Conservation (phyloP, 2,888 invertebrate genomes). For the Luperina testacea region DNA sequence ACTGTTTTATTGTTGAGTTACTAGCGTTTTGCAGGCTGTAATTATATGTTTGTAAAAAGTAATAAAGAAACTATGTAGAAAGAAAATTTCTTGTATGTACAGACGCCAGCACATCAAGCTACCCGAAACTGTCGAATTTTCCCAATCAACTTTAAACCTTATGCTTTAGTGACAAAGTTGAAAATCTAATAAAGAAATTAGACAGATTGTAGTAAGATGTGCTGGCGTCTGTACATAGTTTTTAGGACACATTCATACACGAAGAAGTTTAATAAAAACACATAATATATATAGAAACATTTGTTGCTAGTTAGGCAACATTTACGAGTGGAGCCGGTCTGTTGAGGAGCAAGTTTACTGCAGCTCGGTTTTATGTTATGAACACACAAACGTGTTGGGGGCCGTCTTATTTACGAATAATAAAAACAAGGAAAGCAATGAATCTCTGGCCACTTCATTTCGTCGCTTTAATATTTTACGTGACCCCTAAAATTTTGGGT, state of each 20-base stretch:
- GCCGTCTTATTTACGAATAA: slow-evolving; percentile 89
- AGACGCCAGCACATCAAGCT: too few relatives aligned
- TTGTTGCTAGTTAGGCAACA: slow-evolving; percentile 79
- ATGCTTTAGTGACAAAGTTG: too few relatives aligned
- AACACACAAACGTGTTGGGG: slow-evolving; percentile 84
- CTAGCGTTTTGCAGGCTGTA: too few relatives aligned
- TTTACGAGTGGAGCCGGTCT: slow-evolving; percentile 79
- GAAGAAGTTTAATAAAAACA: slow-evolving; percentile 67
- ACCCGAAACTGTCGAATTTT: too few relatives aligned
- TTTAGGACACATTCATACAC: slow-evolving; percentile 46
- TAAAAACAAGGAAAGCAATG: slow-evolving; percentile 90
- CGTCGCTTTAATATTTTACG: slow-evolving; percentile 90
- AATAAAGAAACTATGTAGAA: neutral
- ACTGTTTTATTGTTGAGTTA: neutral
- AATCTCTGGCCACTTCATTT: slow-evolving; percentile 90
- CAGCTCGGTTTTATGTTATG: slow-evolving; percentile 87
- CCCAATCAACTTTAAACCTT: too few relatives aligned
- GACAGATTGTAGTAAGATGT: too few relatives aligned
- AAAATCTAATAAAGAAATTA: too few relatives aligned
- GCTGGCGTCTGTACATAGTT: too few relatives aligned
- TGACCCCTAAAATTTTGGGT: slow-evolving; percentile 89
- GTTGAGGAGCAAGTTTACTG: slow-evolving; percentile 83
- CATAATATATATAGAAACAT: slow-evolving; percentile 74
- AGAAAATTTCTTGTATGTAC: too few relatives aligned
- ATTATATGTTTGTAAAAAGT: neutral